Percentiles rank a stretch among this genome's conserved stretches.
Evolutionary conservation across 2,113 vertebrate genomes (phyloP).

Genomic region (Stictonetta naevosa): DNA sequence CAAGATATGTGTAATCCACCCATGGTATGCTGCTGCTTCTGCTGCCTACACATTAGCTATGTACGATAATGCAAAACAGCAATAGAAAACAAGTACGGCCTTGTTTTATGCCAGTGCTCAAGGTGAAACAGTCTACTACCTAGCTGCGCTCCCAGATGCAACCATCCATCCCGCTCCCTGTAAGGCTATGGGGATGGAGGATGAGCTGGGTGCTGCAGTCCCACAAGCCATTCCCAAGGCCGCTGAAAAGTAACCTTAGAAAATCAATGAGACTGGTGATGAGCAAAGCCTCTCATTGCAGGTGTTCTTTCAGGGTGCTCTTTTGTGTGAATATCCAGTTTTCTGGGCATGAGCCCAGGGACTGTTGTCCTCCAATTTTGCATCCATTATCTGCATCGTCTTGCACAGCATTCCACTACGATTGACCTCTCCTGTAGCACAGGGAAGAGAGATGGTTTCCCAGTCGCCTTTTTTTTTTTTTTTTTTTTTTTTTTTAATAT

Average conservation of each 20-base stretch:
- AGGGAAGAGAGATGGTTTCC: background rate
- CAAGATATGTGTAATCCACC: background rate
- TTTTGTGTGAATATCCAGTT: background rate
- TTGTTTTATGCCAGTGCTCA: background rate
- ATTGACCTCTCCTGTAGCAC: rapidly evolving
- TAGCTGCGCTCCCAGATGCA: background rate
- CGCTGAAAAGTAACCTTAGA: background rate
- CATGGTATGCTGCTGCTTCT: background rate
- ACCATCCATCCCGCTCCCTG: background rate
- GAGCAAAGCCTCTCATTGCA: background rate
- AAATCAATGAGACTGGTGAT: background rate
- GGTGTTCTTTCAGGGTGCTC: background rate
- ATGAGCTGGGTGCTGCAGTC: background rate
- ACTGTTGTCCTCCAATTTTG: background rate
- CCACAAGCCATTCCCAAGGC: background rate
- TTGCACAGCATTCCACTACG: rapidly evolving
- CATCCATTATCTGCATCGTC: background rate
- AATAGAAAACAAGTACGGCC: background rate
- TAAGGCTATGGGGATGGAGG: background rate
- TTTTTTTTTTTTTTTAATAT: background rate
- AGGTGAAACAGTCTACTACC: background rate
- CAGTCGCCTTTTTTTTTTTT: background rate
- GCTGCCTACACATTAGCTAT: background rate
- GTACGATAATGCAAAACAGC: background rate
- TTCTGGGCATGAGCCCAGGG: background rate